Conservation (phyloP, 2,113 vertebrate genomes). For the Tiliqua scincoides region DNA sequence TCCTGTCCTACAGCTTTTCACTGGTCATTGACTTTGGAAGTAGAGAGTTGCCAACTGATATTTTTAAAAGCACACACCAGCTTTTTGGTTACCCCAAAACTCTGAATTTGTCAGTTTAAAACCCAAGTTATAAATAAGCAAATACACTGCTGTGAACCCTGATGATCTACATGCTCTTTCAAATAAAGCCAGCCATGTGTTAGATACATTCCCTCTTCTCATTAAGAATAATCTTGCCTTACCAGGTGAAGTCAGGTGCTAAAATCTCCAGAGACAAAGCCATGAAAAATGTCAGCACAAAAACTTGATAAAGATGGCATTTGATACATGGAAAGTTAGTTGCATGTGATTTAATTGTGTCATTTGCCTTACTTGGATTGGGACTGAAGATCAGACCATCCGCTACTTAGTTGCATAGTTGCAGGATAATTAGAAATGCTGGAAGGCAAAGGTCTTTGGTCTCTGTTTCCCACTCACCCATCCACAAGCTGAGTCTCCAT, state of each 20-base stretch:
- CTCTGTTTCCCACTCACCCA: not conserved
- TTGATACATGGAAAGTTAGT: too few species aligned
- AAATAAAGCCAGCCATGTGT: fast-evolving
- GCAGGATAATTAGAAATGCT: not conserved
- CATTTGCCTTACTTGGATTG: too few species aligned
- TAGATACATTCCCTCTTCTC: not conserved
- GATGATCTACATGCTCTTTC: too few species aligned
- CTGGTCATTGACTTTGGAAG: not conserved
- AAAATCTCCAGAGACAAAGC: not conserved
- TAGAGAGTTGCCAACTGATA: not conserved
- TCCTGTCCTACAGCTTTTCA: not conserved
- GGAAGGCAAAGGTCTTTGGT: not conserved
- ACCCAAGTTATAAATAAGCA: not conserved
- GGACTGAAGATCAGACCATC: too few species aligned
- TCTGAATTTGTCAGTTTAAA: not conserved
- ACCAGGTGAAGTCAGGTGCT: not conserved
- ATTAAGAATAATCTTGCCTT: not conserved
- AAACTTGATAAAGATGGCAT: not conserved
- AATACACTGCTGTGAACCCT: not conserved
- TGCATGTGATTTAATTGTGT: too few species aligned
- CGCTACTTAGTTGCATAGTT: not conserved
- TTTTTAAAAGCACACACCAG: not conserved
- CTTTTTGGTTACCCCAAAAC: not conserved
- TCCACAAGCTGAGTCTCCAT: not conserved
- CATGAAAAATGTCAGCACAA: not conserved